A percentile compares a stretch with the other conserved stretches of the same genome.
These are phyloP conservation scores for Alcedo atthis DNA, from an alignment of 2,797 vertebrate species.

Conservation along the genomic window DNA sequence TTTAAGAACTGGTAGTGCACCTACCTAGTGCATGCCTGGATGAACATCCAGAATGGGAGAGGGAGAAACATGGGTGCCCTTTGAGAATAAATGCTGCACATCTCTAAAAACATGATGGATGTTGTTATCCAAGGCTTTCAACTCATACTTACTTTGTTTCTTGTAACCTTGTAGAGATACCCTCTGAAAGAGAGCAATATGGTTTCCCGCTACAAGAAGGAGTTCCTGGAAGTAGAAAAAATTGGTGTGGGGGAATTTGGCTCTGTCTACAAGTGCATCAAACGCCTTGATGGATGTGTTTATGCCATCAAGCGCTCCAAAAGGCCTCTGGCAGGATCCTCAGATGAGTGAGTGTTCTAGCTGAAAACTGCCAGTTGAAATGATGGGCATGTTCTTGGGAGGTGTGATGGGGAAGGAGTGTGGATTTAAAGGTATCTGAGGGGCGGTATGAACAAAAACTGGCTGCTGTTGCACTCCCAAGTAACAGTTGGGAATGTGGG, in stretches of 20 bases:
- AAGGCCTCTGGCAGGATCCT: slow-evolving; percentile 87
- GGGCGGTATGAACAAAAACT: neutral
- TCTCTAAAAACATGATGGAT: neutral
- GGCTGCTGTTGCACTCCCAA: neutral
- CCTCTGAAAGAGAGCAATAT: slow-evolving; percentile 86
- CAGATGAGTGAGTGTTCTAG: slow-evolving; percentile 89
- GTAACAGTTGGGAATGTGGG: neutral
- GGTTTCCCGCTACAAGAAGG: slow-evolving; percentile 93
- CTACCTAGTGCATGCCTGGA: rapidly evolving
- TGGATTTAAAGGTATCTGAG: neutral
- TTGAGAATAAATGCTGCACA: neutral
- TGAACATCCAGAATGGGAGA: neutral
- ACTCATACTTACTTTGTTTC: neutral
- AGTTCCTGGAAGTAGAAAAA: slow-evolving; percentile 93
- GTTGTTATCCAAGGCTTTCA: neutral
- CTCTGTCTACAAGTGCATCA: slow-evolving; percentile 94
- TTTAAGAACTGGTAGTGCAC: neutral
- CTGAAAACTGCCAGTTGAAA: neutral
- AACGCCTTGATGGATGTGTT: slow-evolving; percentile 94
- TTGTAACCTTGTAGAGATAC: slow-evolving; percentile 79
- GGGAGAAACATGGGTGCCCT: neutral
- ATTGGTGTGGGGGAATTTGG: slow-evolving; percentile 95
- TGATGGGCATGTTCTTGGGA: slow-evolving; percentile 6
- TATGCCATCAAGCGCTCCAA: slow-evolving; percentile 95
- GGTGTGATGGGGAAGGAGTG: slow-evolving; percentile 9